phyloP scores from a whole-genome alignment of 92 coral and sea anemone genomes.

The Porites cylindrica region DNA sequence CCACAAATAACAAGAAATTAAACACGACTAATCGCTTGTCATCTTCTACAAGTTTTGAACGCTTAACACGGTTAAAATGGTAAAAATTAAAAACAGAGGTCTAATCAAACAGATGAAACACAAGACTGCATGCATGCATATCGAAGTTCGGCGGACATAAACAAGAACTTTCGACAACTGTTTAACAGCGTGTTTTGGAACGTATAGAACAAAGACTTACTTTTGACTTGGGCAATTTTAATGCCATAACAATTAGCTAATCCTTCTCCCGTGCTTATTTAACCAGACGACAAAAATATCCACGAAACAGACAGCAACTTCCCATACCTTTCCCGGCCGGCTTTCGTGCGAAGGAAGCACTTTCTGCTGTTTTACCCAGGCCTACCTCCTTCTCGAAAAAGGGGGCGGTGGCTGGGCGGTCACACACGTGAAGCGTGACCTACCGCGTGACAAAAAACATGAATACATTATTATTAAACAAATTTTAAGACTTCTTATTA shows the following conservation, averaged over 20 bases:
- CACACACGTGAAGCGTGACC: neutral
- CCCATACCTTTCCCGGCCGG: slow-evolving; percentile 3
- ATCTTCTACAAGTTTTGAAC: neutral
- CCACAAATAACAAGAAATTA: neutral
- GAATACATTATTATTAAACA: too few relatives aligned
- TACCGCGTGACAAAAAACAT: neutral
- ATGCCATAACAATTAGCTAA: slow-evolving; percentile 7
- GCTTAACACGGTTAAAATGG: too few relatives aligned
- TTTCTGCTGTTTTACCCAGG: neutral
- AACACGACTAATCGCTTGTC: neutral
- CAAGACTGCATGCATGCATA: too few relatives aligned
- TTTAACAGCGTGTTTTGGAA: neutral
- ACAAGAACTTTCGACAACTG: neutral
- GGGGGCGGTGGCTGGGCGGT: neutral
- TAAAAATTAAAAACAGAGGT: neutral
- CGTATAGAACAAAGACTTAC: neutral
- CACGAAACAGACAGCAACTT: neutral
- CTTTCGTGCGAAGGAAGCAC: neutral
- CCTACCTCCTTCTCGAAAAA: neutral
- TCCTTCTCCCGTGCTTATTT: neutral
- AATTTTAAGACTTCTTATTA: too few relatives aligned
- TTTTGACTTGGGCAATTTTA: slow-evolving; percentile 35
- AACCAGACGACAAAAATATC: neutral
- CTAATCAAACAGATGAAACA: neutral
- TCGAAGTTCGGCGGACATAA: too few relatives aligned